Base-by-base conservation (phyloP, 1,140 invertebrate species). In the Chymomyza costata region DNA sequence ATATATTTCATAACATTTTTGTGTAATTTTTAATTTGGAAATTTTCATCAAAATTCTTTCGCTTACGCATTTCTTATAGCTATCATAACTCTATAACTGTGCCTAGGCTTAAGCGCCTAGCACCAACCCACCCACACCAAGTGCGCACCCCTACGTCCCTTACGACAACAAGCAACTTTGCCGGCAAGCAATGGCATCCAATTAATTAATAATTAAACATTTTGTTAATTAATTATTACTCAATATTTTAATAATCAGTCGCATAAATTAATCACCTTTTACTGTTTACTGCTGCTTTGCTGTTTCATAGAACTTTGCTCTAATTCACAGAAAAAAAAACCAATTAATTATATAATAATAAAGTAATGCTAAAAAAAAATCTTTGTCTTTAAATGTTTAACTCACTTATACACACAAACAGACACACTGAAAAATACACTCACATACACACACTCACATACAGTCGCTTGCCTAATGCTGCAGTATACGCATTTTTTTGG, bases 261-360 rank as follows among this genome's bases (percentile, higher is more conserved):
- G 70, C 76, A 76, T 82, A 71, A 82, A 82, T 82, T 54, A 82
- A 82, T 82, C 76, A 82, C 76, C 65, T 82, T 68, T 68, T 73
- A 65, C 64, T 53, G 40, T 43, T 56, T 51, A 63, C 35, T 41
- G 57, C 41, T 46, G 18, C 34, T 43, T 30, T 14, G 39, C 30
- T 53, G 38, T 35, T 45, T 40, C 35, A 28, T 37, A 30, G 19
- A 37, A 28, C 32, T n/a, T 40, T 25, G 32, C 31, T 28, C 14
- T 46, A 15, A 15, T 37, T 21, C 17, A 28, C n/a, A 1, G 16
- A 25, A 11, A 49, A 30, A 17, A 18, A 18, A 38, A 11, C 3
- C 1, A 19, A 2, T 16, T 15, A n/a, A 14, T 8, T 11, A 8
- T 10, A 35, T 11, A 51, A 21, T 7, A 16, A 51, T 34, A n/a